Evolutionary conservation across 2,888 invertebrate genomes (phyloP).

Genomic region (Beris chalybata): DNA sequence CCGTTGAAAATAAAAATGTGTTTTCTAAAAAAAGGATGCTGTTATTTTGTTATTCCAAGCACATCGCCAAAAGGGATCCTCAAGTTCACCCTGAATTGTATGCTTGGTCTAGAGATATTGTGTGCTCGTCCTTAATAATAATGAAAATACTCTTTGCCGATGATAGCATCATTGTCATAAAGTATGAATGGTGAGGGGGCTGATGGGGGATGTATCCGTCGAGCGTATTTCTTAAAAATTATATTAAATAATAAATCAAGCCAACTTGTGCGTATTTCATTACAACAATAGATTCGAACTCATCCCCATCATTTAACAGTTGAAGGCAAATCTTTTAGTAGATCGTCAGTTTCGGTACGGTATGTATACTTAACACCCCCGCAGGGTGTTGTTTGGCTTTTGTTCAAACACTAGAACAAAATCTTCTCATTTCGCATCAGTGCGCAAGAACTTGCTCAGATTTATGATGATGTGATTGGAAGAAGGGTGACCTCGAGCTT

Average conservation of each 20-base stretch:
- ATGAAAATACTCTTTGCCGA: slow-evolving; percentile 32
- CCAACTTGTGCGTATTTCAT: slow-evolving; percentile 8
- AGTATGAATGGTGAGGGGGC: neutral
- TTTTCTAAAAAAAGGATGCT: slow-evolving; percentile 9
- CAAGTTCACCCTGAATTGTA: neutral
- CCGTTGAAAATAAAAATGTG: neutral
- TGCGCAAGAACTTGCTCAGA: slow-evolving; percentile 42
- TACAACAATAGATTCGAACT: slow-evolving; percentile 22
- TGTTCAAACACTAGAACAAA: slow-evolving; percentile 49
- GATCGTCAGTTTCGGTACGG: no score
- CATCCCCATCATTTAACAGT: no score
- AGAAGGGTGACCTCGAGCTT: no score
- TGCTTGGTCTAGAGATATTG: slow-evolving; percentile 20
- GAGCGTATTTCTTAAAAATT: neutral
- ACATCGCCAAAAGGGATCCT: slow-evolving; percentile 11
- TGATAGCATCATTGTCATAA: slow-evolving; percentile 26
- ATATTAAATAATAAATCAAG: slow-evolving; percentile 23
- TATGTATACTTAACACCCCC: slow-evolving; percentile 33
- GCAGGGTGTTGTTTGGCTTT: slow-evolving; percentile 35
- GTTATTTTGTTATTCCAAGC: slow-evolving; percentile 26
- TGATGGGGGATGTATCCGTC: no score
- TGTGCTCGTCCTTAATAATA: slow-evolving; percentile 15
- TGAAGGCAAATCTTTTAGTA: no score
- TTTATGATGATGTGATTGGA: no score
- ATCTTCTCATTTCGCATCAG: slow-evolving; percentile 58